Conservation (phyloP, 1,140 invertebrate genomes). For the Hycleus cichorii region DNA sequence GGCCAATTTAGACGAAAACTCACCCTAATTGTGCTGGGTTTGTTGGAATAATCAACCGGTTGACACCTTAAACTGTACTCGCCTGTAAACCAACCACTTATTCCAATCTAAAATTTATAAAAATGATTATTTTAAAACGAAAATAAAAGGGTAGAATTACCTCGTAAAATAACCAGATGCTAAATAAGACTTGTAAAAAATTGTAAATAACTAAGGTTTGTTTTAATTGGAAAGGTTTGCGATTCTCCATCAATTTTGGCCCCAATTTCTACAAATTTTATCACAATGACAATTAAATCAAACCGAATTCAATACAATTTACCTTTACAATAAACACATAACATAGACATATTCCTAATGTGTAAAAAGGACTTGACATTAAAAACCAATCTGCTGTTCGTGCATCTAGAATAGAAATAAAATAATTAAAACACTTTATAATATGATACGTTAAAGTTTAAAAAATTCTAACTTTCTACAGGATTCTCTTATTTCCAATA, state of each 20-base stretch:
- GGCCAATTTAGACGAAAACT: slow-evolving; percentile 25
- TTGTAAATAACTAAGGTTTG: slow-evolving; percentile 62
- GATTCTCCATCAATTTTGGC: slow-evolving; percentile 61
- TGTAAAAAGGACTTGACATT: slow-evolving; percentile 77
- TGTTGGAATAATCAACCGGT: slow-evolving; percentile 87
- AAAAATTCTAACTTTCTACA: too few relatives aligned
- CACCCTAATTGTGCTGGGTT: slow-evolving; percentile 84
- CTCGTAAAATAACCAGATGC: slow-evolving; percentile 35
- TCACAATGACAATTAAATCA: too few relatives aligned
- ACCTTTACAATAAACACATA: slow-evolving; percentile 74
- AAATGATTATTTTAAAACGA: neutral
- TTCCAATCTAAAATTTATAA: slow-evolving; percentile 68
- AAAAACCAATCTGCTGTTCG: slow-evolving; percentile 78
- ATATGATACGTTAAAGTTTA: too few relatives aligned
- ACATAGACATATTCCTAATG: slow-evolving; percentile 64
- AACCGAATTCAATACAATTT: slow-evolving; percentile 7
- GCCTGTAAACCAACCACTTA: slow-evolving; percentile 79
- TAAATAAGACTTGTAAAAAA: slow-evolving; percentile 55
- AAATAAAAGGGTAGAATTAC: slow-evolving; percentile 21
- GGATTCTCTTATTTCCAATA: too few relatives aligned
- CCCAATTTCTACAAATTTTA: slow-evolving; percentile 51
- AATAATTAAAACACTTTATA: too few relatives aligned
- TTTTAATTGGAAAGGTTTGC: slow-evolving; percentile 58
- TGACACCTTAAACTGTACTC: slow-evolving; percentile 92
- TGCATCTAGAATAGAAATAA: slow-evolving; percentile 51